Evolutionary conservation across 2,113 vertebrate species (phyloP).

Genomic region (Crotalus helleri): DNA sequence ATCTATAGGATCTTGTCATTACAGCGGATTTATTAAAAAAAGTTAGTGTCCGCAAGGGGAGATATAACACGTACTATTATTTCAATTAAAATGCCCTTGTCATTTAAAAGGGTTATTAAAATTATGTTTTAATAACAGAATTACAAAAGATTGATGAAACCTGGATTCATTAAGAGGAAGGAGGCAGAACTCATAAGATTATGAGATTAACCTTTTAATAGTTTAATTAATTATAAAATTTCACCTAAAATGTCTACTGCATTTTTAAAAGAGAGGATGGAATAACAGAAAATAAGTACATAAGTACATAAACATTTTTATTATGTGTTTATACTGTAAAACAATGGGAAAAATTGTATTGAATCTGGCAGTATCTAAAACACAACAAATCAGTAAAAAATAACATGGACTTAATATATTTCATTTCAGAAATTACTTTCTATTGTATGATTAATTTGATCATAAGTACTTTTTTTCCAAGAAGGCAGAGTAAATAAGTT

Average conservation of each 20-base stretch:
- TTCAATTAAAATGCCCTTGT: conserved; percentile 46
- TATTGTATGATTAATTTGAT: background rate
- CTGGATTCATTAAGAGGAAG: background rate
- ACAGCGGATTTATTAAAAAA: conserved; percentile 55
- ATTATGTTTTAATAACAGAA: background rate
- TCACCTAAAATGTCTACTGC: background rate
- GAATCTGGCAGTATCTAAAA: background rate
- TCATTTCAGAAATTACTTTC: background rate
- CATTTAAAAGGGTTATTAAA: conserved; percentile 46
- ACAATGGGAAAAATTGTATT: background rate
- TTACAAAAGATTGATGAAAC: conserved; percentile 19
- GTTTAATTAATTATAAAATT: background rate
- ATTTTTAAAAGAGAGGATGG: background rate
- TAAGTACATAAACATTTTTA: background rate
- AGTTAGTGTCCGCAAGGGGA: conserved; percentile 57
- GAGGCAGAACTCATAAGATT: background rate
- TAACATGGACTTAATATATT: background rate
- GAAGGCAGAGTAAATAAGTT: background rate
- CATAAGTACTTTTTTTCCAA: background rate
- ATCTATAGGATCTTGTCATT: conserved; percentile 41
- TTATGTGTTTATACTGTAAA: background rate
- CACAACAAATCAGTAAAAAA: background rate
- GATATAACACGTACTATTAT: conserved; percentile 29
- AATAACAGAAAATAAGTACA: background rate
- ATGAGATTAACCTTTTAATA: background rate